Percentiles rank a stretch among this genome's conserved stretches.
phyloP scores from a whole-genome alignment of 2,113 vertebrate species.

The Terrapene triunguis region DNA sequence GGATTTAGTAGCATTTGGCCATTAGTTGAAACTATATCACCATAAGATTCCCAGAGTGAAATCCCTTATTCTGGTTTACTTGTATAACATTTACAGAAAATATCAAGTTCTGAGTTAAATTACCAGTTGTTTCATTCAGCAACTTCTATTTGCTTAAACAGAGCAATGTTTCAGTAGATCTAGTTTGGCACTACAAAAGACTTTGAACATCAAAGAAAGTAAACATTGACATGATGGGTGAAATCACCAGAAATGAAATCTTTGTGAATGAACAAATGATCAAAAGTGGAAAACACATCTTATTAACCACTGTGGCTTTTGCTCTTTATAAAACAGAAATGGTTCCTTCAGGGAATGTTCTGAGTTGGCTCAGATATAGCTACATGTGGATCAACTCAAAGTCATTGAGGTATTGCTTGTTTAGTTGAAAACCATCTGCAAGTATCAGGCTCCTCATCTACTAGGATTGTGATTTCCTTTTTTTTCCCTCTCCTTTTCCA shows the following conservation, averaged over 20 bases:
- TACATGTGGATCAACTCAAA: not conserved
- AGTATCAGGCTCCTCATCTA: rapidly evolving
- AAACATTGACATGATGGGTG: slow-evolving; percentile 52
- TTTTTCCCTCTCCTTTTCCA: not conserved
- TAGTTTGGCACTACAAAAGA: slow-evolving; percentile 54
- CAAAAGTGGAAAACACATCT: slow-evolving; percentile 60
- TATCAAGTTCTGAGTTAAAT: slow-evolving; percentile 33
- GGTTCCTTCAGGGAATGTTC: not conserved
- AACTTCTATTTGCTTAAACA: slow-evolving; percentile 37
- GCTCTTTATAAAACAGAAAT: not conserved
- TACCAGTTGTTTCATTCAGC: slow-evolving; percentile 21
- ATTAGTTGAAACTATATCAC: not conserved
- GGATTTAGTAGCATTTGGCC: not conserved
- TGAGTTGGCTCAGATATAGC: not conserved
- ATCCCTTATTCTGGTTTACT: slow-evolving; percentile 17
- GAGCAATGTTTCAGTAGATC: slow-evolving; percentile 49
- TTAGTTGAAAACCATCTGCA: not conserved
- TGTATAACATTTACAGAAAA: not conserved
- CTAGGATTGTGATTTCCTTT: not conserved
- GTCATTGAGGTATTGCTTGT: not conserved
- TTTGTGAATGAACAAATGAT: slow-evolving; percentile 64
- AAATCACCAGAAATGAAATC: slow-evolving; percentile 64
- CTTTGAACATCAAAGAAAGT: slow-evolving; percentile 52
- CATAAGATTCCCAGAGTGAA: not conserved
- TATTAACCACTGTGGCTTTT: slow-evolving; percentile 60